Evolutionary conservation across 2,113 vertebrate species (phyloP).

Genomic region (Engystomops pustulosus): DNA sequence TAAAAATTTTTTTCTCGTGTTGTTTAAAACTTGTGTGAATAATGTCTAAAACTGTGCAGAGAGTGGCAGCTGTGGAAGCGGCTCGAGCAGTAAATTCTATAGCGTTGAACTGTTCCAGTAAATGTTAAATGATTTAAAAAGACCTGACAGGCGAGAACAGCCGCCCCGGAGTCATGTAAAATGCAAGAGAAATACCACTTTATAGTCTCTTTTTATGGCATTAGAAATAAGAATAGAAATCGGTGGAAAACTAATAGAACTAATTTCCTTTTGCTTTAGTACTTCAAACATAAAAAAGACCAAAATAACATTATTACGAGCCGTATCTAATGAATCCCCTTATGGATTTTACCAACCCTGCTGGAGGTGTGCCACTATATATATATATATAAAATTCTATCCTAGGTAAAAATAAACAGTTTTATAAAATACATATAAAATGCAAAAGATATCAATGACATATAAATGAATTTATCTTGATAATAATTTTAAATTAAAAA

Average conservation of each 20-base stretch:
- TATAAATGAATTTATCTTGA: too few species aligned
- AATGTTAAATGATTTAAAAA: constrained; percentile 85
- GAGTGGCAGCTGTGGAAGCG: constrained; percentile 74
- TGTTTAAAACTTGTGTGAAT: constrained; percentile 66
- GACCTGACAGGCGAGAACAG: constrained; percentile 93
- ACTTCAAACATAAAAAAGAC: constrained; percentile 56
- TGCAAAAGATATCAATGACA: too few species aligned
- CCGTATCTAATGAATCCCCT: not conserved
- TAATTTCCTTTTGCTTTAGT: constrained; percentile 64
- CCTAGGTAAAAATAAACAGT: too few species aligned
- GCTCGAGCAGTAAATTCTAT: constrained; percentile 78
- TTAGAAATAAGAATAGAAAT: constrained; percentile 76
- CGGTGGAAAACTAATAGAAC: constrained; percentile 67
- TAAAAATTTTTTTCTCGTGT: not conserved
- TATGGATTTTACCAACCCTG: not conserved
- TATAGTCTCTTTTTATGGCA: constrained; percentile 72
- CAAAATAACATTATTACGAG: not conserved
- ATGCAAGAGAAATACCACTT: constrained; percentile 87
- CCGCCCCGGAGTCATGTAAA: constrained; percentile 91
- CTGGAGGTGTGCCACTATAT: constrained; percentile 2
- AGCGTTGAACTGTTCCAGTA: constrained; percentile 81
- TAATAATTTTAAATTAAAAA: too few species aligned
- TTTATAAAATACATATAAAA: too few species aligned
- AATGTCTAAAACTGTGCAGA: constrained; percentile 69
- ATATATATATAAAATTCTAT: too few species aligned